Base-by-base conservation (phyloP, 2,797 vertebrate species). In the Harpagifer antarcticus region DNA sequence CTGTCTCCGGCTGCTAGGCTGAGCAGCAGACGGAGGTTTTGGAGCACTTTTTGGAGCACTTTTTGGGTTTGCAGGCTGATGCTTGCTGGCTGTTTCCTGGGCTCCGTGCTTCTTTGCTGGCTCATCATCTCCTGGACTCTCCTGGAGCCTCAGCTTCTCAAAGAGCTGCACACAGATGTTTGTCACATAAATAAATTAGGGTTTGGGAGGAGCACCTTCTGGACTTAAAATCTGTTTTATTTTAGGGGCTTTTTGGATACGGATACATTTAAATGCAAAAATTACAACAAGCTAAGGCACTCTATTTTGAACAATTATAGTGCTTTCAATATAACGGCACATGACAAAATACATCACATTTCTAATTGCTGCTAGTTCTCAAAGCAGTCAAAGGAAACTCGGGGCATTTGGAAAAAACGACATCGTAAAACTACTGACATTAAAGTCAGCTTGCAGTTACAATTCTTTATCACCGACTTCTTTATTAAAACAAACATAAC, bases 71-170 rank as follows among this genome's bases (percentile, higher is more conserved):
- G 14, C 19, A 14, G 72, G 58, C 48, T 31, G 82, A 42, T 31
- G 40, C 31, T 72, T 1, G 42, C n/a, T 1, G 50, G 55, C 11
- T 19, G 60, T 67, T 23, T 90, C 89, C 4, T 87, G 80, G 16
- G 68, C 85, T 66, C 85, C 49, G 67, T 79, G 93, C 55, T 79
- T 90, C 89, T 19, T 83, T 52, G 89, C 80, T 58, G 54, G 45
- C 10, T 80, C 82, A 64, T 92, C 68, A 1, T 80, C 81, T 47
- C 94, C 95, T 52, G 94, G 88, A 40, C 81, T 90, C 62, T 98
- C 96, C 85, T 98, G 97, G 64, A 99, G 92, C 72, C 91, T 96
- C 11, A 99, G 91, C 71, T 96, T 97, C 81, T 98, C 96, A 89
- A 99, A 98, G 3, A 99, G 95, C 98, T 99, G 88, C 0, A 66